Evolutionary conservation across 2,113 vertebrate genomes (phyloP).

Genomic region (Oxyruncus cristatus): DNA sequence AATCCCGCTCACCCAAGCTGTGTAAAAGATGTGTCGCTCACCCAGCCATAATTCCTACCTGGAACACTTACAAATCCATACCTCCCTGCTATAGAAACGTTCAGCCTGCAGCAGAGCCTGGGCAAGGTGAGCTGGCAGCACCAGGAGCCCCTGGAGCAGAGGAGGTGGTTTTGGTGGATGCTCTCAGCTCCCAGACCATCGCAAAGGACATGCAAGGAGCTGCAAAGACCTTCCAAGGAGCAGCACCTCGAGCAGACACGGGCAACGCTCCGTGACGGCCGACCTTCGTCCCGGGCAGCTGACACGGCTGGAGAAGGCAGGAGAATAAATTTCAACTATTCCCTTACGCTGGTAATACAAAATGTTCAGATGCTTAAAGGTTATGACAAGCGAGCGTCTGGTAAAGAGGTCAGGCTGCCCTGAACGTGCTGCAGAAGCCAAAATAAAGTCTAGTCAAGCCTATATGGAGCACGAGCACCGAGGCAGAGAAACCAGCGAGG

Average conservation of each 20-base stretch:
- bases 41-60: neutral
- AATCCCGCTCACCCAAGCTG: neutral
- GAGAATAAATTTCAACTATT: neutral
- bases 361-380: slow-evolving; percentile 41
- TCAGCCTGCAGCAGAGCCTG: neutral
- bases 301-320: neutral
- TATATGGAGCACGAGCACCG: neutral
- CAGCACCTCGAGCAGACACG: neutral
- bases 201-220: neutral
- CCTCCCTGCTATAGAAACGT: fast-evolving
- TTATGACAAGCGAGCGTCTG: slow-evolving; percentile 36
- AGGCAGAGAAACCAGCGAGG: slow-evolving; percentile 52
- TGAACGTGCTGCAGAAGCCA: slow-evolving; percentile 52
- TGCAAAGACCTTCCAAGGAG: neutral
- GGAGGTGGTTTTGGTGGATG: neutral
- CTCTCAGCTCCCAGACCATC: neutral
- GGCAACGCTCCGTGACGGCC: neutral
- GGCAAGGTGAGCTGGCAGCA: neutral
- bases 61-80: neutral
- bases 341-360: neutral
- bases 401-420: slow-evolving; percentile 66
- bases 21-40: neutral
- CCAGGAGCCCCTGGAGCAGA: neutral
- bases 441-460: slow-evolving; percentile 70
- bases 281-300: neutral